A percentile compares a stretch with the other conserved stretches of the same genome.
Conservation (phyloP, 2,797 vertebrate genomes). For the Novumbra hubbsi region DNA sequence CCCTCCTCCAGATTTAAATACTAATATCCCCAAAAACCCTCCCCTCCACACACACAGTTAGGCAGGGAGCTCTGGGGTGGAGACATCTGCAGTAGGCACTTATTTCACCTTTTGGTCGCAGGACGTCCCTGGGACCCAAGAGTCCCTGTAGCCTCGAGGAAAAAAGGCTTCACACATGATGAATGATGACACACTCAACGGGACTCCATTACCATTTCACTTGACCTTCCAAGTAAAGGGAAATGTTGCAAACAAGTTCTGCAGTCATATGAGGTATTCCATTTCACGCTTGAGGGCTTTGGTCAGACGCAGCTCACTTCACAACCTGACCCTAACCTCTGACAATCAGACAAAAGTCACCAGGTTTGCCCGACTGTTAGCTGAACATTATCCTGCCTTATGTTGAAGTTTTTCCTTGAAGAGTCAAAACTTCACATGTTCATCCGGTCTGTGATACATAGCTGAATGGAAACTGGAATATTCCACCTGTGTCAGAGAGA, state of each 20-base stretch:
- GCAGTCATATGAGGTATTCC: conserved; percentile 59
- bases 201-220: conserved; percentile 35
- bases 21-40: not conserved
- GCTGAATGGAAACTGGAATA: conserved; percentile 58
- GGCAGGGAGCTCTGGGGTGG: conserved; percentile 44
- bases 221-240: conserved; percentile 71
- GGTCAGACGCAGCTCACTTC: conserved; percentile 38
- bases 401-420: conserved; percentile 21
- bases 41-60: conserved; percentile 33
- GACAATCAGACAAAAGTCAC: conserved; percentile 20
- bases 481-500: conserved; percentile 44
- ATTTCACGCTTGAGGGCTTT: conserved; percentile 51
- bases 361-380: conserved; percentile 11
- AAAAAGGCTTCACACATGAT: conserved; percentile 48
- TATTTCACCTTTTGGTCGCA: conserved; percentile 69
- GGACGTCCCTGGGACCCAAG: conserved; percentile 57
- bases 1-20: conserved; percentile 36
- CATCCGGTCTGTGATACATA: conserved; percentile 39
- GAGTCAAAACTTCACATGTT: conserved; percentile 42
- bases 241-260: conserved; percentile 64
- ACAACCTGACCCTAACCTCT: conserved; percentile 29
- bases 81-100: conserved; percentile 77
- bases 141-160: conserved; percentile 46
- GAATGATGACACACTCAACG: conserved; percentile 34
- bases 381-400: conserved; percentile 25